phyloP scores from a whole-genome alignment of 2,888 invertebrate genomes.

The Drosophila limbata region DNA sequence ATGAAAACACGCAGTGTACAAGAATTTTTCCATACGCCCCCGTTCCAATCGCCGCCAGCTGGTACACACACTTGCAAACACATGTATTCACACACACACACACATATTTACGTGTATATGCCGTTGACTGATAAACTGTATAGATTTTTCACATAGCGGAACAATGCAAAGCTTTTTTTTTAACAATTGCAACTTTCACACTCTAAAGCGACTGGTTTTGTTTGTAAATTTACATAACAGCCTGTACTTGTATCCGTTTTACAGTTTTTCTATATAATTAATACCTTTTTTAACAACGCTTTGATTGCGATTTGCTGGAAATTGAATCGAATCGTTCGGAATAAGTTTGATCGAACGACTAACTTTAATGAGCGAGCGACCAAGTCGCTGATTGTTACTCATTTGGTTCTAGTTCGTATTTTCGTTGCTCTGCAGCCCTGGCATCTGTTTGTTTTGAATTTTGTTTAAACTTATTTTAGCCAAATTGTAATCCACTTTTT shows the following conservation, averaged over 20 bases:
- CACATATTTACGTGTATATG: constrained; percentile 22
- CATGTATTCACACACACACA: constrained; percentile 9
- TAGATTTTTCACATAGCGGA: constrained; percentile 70
- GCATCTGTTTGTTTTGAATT: background rate
- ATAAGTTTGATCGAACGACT: constrained; percentile 7
- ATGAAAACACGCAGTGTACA: constrained; percentile 24
- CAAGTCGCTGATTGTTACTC: constrained; percentile 9
- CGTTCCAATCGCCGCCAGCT: constrained; percentile 49
- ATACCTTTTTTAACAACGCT: constrained; percentile 51
- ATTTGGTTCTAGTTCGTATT: constrained; percentile 5
- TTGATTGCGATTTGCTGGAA: constrained; percentile 42
- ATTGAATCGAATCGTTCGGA: constrained; percentile 20
- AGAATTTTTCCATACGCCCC: constrained; percentile 58
- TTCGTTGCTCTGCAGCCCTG: background rate
- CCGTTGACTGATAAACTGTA: constrained; percentile 64
- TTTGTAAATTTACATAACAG: background rate
- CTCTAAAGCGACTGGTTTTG: background rate
- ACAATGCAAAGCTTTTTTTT: constrained; percentile 16
- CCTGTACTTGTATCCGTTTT: background rate
- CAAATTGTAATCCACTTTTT: background rate
- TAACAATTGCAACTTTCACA: background rate
- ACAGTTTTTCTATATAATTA: constrained; percentile 3
- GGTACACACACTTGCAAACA: constrained; percentile 32
- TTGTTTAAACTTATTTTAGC: background rate
- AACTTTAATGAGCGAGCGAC: background rate